These are phyloP conservation scores for Macrostomum lignano DNA, from an alignment of 1,140 invertebrate species.

Conservation along the genomic window DNA sequence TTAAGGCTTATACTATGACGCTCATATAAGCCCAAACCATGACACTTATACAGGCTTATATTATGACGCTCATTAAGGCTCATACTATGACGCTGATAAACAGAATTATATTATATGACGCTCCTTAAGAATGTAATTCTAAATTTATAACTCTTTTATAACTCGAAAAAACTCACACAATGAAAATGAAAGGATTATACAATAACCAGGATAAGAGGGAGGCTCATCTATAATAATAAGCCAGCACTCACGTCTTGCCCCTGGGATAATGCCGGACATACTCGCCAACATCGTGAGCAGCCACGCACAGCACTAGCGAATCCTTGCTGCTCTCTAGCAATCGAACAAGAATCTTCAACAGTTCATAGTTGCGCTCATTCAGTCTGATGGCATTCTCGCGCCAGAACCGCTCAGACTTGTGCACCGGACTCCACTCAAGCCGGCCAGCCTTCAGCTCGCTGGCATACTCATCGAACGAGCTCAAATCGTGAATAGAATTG, in stretches of 20 bases:
- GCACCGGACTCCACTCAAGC: conserved; percentile 98
- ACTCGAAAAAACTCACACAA: too few relatives aligned
- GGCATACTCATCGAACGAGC: conserved; percentile 88
- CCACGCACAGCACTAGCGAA: conserved; percentile 68
- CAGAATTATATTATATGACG: too few relatives aligned
- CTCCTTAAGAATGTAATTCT: too few relatives aligned
- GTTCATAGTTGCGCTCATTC: conserved; percentile 90
- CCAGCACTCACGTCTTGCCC: conserved; percentile 88
- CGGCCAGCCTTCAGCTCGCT: conserved; percentile 74
- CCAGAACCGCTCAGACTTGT: conserved; percentile 97
- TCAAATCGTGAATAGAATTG: conserved; percentile 23
- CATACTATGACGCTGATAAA: too few relatives aligned
- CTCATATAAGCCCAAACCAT: too few relatives aligned
- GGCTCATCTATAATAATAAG: too few relatives aligned
- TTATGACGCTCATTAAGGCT: too few relatives aligned
- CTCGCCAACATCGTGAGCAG: conserved; percentile 90
- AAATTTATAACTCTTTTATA: too few relatives aligned
- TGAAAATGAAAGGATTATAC: too few relatives aligned
- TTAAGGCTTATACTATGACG: too few relatives aligned
- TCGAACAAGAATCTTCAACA: conserved; percentile 68
- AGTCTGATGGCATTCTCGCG: conserved; percentile 74
- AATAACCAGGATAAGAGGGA: too few relatives aligned
- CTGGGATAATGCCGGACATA: conserved; percentile 96
- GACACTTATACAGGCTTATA: too few relatives aligned
- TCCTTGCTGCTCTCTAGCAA: conserved; percentile 63